Evolutionary conservation across 2,797 vertebrate genomes (phyloP).

Genomic region (Thaleichthys pacificus): DNA sequence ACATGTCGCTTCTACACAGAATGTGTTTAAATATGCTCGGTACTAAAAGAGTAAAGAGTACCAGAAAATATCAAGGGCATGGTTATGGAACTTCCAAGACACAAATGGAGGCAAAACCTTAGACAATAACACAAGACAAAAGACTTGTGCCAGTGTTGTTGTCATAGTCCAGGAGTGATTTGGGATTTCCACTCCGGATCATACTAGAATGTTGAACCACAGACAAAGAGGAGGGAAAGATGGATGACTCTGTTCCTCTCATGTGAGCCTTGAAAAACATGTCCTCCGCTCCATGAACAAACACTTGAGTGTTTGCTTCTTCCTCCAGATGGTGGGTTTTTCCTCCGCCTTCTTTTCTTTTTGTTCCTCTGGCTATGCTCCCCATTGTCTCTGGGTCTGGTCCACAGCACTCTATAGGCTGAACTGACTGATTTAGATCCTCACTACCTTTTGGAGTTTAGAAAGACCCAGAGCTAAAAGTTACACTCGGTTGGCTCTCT

Average conservation of each 20-base stretch:
- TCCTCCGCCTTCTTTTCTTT: constrained; percentile 48
- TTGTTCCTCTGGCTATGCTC: constrained; percentile 49
- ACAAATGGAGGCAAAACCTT: constrained; percentile 4
- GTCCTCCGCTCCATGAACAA: constrained; percentile 58
- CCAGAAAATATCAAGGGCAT: constrained; percentile 14
- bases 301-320: constrained; percentile 68
- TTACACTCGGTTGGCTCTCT: constrained; percentile 56
- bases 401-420: constrained; percentile 44
- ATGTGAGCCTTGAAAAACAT: constrained; percentile 43
- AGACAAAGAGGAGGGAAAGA: constrained; percentile 20
- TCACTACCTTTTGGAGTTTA: constrained; percentile 48
- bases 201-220: constrained; percentile 12
- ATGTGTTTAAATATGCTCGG: constrained; percentile 33
- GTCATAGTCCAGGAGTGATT: constrained; percentile 2
- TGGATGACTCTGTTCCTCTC: constrained; percentile 45
- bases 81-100: constrained; percentile 20
- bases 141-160: constrained; percentile 14
- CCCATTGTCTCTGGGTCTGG: constrained; percentile 53
- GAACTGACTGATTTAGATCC: constrained; percentile 54
- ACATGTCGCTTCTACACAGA: constrained; percentile 27
- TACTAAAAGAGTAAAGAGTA: constrained; percentile 27
- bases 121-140: neutral
- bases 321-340: constrained; percentile 68
- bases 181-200: constrained; percentile 9
- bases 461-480: constrained; percentile 57